phyloP scores from a whole-genome alignment of 2,888 invertebrate species.

The Macrophya annulata region DNA sequence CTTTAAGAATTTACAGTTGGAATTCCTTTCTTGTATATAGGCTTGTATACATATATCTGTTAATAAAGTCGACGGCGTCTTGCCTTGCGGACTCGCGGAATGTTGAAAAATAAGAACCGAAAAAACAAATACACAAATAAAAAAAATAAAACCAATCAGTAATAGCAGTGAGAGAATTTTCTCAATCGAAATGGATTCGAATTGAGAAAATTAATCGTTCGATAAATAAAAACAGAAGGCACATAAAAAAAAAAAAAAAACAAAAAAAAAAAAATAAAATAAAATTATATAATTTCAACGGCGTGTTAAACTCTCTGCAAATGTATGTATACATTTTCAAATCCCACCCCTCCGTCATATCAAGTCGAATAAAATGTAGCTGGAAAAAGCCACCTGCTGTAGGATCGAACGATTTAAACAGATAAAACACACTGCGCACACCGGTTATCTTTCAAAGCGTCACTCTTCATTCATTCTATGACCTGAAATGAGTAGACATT shows the following conservation, averaged over 20 bases:
- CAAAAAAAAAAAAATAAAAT: background rate
- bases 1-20: conserved; percentile 63
- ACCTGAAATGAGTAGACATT: conserved; percentile 53
- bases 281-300: background rate
- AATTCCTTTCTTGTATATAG: conserved; percentile 63
- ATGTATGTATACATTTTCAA: background rate
- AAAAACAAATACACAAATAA: background rate
- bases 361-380: conserved; percentile 5
- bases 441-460: conserved; percentile 49
- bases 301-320: background rate
- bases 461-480: conserved; percentile 56
- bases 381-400: background rate
- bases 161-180: background rate
- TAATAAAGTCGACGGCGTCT: conserved; percentile 62
- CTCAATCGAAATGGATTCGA: background rate
- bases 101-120: conserved; percentile 7
- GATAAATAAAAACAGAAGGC: background rate
- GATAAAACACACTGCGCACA: conserved; percentile 18
- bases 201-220: conserved; percentile 13
- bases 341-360: background rate
- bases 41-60: conserved; percentile 45
- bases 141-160: background rate
- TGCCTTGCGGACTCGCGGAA: background rate
- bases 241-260: background rate
- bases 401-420: conserved; percentile 38